phyloP scores from a whole-genome alignment of 2,113 vertebrate species.

The Hippopotamus amphibius region DNA sequence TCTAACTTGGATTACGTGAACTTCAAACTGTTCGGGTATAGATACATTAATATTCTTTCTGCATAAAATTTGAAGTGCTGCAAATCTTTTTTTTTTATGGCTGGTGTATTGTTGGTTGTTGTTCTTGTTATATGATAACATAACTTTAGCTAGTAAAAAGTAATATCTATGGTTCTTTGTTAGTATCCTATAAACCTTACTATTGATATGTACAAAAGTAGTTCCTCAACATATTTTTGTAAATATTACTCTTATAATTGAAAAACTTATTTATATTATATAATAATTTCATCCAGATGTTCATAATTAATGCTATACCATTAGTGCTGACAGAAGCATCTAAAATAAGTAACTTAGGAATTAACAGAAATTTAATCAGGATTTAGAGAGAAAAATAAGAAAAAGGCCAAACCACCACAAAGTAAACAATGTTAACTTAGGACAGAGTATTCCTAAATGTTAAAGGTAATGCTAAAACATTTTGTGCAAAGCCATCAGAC shows the following conservation, averaged over 20 bases:
- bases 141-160: background rate
- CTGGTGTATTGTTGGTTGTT: background rate
- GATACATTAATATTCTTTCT: background rate
- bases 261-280: background rate
- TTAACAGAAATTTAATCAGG: background rate
- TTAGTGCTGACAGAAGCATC: background rate
- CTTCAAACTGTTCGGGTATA: background rate
- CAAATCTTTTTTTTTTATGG: background rate
- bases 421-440: slow-evolving; percentile 19
- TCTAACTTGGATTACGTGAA: slow-evolving; percentile 26
- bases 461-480: background rate
- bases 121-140: background rate
- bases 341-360: background rate
- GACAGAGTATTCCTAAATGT: background rate
- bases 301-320: background rate
- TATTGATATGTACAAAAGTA: background rate
- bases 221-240: background rate
- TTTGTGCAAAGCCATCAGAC: background rate
- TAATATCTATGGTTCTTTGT: background rate
- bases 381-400: background rate
- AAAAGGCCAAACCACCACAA: background rate
- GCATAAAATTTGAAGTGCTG: slow-evolving; percentile 15
- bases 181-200: background rate
- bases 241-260: background rate
- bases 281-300: background rate